Evolutionary conservation across 2,888 invertebrate genomes (phyloP).

Genomic region (Ashinkailepas kermadecensis): DNA sequence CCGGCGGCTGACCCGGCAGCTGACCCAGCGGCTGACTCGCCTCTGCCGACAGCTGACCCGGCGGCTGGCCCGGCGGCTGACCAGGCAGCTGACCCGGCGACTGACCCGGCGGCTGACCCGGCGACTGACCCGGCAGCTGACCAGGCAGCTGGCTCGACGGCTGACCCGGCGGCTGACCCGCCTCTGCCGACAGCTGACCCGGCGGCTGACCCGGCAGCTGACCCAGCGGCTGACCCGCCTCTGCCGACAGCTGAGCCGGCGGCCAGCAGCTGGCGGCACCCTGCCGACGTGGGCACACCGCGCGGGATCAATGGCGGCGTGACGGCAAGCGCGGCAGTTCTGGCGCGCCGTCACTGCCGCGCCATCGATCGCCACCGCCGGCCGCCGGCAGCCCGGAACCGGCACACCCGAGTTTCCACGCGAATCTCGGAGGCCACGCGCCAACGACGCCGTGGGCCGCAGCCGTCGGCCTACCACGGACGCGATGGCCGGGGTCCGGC

Average conservation of each 20-base stretch:
- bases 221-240: too few species aligned
- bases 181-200: neutral
- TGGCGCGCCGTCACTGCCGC: neutral
- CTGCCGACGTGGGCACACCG: neutral
- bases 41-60: neutral
- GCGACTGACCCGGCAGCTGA: neutral
- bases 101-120: slow-evolving; percentile 29
- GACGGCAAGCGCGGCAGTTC: slow-evolving; percentile 15
- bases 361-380: neutral
- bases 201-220: neutral
- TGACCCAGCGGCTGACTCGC: neutral
- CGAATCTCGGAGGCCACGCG: too few species aligned
- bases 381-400: neutral
- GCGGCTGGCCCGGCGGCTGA: slow-evolving; percentile 33
- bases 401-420: too few species aligned
- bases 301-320: too few species aligned
- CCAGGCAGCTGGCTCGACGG: slow-evolving; percentile 16
- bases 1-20: neutral
- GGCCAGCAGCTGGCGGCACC: neutral
- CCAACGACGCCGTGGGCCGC: too few species aligned
- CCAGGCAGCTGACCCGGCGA: slow-evolving; percentile 39
- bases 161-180: neutral
- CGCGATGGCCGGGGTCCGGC: too few species aligned
- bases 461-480: too few species aligned
- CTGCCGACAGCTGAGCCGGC: neutral